Base-by-base conservation (phyloP, 2,888 invertebrate genomes). In the Heliconius cydno region DNA sequence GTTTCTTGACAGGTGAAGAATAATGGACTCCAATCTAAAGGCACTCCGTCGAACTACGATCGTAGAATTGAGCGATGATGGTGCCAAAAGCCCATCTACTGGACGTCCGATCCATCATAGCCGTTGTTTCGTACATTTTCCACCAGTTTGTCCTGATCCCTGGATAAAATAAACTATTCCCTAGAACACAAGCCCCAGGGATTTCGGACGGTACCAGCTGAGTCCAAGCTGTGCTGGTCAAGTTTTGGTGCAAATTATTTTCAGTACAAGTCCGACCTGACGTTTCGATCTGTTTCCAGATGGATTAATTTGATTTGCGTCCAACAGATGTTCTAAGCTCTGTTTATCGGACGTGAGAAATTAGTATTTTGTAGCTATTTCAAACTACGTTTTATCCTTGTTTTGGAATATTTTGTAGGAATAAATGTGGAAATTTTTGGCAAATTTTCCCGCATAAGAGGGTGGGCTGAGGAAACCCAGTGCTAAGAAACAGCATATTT, bases 271-370 rank as follows among this genome's bases (percentile, higher is more conserved):
- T 89, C 89, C 90, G 88, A 87, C 85, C 91, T 94, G 94, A 93
- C 94, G 92, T 94, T 95, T 94, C 94, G 94, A 94, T 95, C 91
- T 92, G 92, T 89, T 91, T 89, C 90, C 90, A 94, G 94, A 95
- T 95, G 94, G 94, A 94, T 95, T 94, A 94, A 94, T 94, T 93
- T 94, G 94, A 95, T 95, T 92, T 94, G 89, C 87, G 90, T 83
- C 86, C 89, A 92, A 90, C 94, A 94, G 94, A 94, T 94, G 94
- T 90, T 87, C 88, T 87, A 86, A 85, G 86, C 86, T 85, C 84
- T 82, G 85, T 84, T 84, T 85, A 85, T 85, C 84, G 81, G 85
- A 85, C 85, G 83, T 84, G 83, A 84, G 84, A 85, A 85, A 81
- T 83, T 85, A 81, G 85, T 85, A 83, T 83, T 83, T 83, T 83